These are phyloP conservation scores for Sebastes iracundus DNA, from an alignment of 2,797 vertebrate species.

Conservation along the genomic window DNA sequence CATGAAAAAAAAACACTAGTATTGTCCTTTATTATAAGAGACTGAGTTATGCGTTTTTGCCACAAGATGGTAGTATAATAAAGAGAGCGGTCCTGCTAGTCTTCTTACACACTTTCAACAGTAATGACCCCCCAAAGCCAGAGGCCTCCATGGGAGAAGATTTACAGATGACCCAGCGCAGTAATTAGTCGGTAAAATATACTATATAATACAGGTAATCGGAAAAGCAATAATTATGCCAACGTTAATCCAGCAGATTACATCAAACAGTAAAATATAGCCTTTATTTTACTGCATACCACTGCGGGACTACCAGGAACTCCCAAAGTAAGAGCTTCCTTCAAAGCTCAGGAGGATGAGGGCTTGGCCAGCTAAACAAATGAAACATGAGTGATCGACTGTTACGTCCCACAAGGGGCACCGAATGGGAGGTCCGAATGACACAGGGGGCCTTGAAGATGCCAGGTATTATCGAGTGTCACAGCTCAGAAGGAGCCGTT, in stretches of 20 bases:
- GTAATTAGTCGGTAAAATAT: neutral
- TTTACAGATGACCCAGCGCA: neutral
- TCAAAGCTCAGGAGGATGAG: neutral
- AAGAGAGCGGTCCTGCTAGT: neutral
- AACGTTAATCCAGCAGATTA: neutral
- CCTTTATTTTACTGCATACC: neutral
- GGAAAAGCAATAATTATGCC: neutral
- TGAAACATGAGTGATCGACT: neutral
- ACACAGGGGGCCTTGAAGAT: neutral
- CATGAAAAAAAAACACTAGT: neutral
- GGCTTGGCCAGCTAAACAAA: no score
- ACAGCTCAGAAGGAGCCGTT: neutral
- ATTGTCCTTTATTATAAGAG: conserved; percentile 4
- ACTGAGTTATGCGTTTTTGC: conserved; percentile 6
- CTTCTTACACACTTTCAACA: neutral
- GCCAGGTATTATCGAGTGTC: neutral
- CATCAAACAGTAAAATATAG: neutral
- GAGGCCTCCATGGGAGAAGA: neutral
- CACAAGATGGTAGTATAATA: conserved; percentile 38
- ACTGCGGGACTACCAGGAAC: neutral
- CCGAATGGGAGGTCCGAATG: neutral
- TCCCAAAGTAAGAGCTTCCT: neutral
- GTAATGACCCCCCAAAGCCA: no score
- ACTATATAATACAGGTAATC: neutral
- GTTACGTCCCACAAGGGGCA: neutral